phyloP scores from a whole-genome alignment of 2,888 invertebrate genomes.

The Adineta ricciae region DNA sequence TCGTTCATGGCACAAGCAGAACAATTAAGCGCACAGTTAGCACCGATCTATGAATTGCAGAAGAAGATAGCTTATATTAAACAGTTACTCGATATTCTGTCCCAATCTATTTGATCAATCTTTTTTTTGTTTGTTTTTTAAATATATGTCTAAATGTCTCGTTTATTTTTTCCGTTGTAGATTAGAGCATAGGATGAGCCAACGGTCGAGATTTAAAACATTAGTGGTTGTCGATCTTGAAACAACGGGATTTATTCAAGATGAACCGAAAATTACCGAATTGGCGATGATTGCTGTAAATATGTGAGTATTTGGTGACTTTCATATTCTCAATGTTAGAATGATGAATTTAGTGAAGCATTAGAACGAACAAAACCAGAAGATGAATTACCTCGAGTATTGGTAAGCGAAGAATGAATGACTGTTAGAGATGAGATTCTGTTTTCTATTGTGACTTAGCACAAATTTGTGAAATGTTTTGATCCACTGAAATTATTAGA shows the following conservation, averaged over 20 bases:
- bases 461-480: neutral
- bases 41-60: constrained; percentile 30
- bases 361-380: neutral
- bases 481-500: neutral
- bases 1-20: constrained; percentile 22
- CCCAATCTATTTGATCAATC: constrained; percentile 24
- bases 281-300: neutral
- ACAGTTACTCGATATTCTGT: constrained; percentile 19
- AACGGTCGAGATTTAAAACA: neutral
- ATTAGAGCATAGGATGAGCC: neutral
- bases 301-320: neutral
- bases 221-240: neutral
- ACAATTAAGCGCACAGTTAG: constrained; percentile 23
- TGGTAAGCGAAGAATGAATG: neutral
- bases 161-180: neutral
- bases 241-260: neutral
- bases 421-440: too few relatives aligned
- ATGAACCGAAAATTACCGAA: neutral
- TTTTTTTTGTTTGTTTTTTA: neutral
- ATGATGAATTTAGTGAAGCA: neutral
- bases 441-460: neutral
- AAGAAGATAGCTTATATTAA: constrained; percentile 27
- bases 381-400: neutral
- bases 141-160: neutral
- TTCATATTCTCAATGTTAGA: neutral